A percentile compares a stretch with the other conserved stretches of the same genome.
Evolutionary conservation across 2,888 invertebrate species (phyloP).

Genomic region (Pristionchus japonicus): DNA sequence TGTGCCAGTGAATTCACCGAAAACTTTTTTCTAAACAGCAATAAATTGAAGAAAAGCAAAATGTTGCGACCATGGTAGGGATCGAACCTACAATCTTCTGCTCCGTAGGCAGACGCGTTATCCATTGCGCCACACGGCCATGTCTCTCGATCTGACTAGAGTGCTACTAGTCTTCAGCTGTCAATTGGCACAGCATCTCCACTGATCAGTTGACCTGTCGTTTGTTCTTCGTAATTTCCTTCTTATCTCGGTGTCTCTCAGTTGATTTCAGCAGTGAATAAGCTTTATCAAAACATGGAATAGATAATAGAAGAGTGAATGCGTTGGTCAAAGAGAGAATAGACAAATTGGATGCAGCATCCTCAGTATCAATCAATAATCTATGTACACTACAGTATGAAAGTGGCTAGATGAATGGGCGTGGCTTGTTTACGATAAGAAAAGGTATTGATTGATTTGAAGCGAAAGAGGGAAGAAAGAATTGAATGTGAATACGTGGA

Average conservation of each 20-base stretch:
- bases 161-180: background rate
- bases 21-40: too few species aligned
- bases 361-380: slow-evolving; percentile 8
- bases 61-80: slow-evolving; percentile 47
- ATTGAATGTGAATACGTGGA: slow-evolving; percentile 12
- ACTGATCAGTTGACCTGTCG: background rate
- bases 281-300: slow-evolving; percentile 33
- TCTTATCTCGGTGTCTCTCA: background rate
- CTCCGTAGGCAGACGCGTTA: slow-evolving; percentile 75
- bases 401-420: slow-evolving; percentile 1
- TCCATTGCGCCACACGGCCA: slow-evolving; percentile 58
- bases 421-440: slow-evolving; percentile 21
- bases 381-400: slow-evolving; percentile 32
- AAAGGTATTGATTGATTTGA: slow-evolving; percentile 15
- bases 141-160: background rate
- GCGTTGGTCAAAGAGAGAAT: slow-evolving; percentile 22
- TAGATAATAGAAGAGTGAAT: slow-evolving; percentile 37
- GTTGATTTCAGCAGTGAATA: background rate
- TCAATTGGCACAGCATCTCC: background rate
- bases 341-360: background rate
- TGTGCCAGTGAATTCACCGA: too few species aligned
- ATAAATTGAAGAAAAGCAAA: background rate
- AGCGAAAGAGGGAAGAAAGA: slow-evolving; percentile 1
- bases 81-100: slow-evolving; percentile 75
- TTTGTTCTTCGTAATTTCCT: background rate